Evolutionary conservation across 2,888 invertebrate species (phyloP), one percentile per base, ranked within the genome.

Genomic region (Scaptomyza reducta): DNA sequence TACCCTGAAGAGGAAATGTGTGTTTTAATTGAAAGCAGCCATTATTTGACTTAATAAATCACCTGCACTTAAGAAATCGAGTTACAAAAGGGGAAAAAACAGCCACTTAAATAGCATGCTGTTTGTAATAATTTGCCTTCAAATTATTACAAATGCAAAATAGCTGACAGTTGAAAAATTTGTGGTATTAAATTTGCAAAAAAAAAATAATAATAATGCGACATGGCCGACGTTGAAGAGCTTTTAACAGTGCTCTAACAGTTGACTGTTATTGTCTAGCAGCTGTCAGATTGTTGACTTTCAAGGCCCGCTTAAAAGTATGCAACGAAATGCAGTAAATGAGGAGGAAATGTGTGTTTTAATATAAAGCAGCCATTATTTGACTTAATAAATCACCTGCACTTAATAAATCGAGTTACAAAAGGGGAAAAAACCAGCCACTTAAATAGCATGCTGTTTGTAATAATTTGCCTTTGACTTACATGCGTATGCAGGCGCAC

Each of bases 401-500:
- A 16, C 31, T 31, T 9, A 16, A 31, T 31, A 18, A 31, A 10
- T 47, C 13, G 9, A 18, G 9, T 9, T 3, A 47, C 18, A 33
- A 33, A 18, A 38, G n/a, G 16, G 11, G 9, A 31, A 29, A 16
- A 10, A 6, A 4, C 1, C n/a, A 7, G 10, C 22, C 3, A 10
- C 10, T 35, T 22, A 33, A 49, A 35, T n/a, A 9, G 6, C 33
- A 14, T 6, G 46, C 14, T 2, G n/a, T 10, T 45, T 38, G 14
- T 29, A 44, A 46, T 6, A 16, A 10, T 33, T 41, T 44, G 9
- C 10, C 25, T 16, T 31, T 47, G 14, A 81, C 85, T 91, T 90
- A 95, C 95, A 92, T 95, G 94, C 49, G 95, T 95, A 71, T 94
- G 94, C 87, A 94, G 94, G 58, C 95, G 93, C 40, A 96, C 96